Base-by-base conservation (phyloP, 2,797 vertebrate species). In the Danio kyathit region DNA sequence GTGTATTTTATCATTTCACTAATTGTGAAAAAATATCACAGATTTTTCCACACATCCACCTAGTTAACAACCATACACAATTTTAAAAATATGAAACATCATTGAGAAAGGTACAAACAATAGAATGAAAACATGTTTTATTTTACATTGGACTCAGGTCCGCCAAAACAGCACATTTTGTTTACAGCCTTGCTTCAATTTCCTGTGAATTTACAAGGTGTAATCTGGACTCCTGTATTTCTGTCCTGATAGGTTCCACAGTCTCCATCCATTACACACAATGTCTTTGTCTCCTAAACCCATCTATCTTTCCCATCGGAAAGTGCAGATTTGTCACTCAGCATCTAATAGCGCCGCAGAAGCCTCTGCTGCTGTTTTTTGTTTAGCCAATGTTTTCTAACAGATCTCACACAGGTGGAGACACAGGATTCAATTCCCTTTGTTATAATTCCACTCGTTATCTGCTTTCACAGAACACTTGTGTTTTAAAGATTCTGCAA, bases 401-500 rank as follows among this genome's bases (percentile, higher is more conserved):
- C 60, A 60, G 38, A 77, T 12, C 17, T 40, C 51, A 52, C 59
- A 57, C 80, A 74, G 75, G 59, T 48, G 57, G 48, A 51, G 14
- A 83, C 40, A 69, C 16, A 21, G 65, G 51, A 60, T 57, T 60
- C 57, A 82, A 80, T 79, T 84, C 46, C 4, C 17, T 56, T 78
- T 49, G 17, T 64, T 59, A 54, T 17, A 19, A 21, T 48, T 54
- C 38, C 49, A 63, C 51, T 16, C 8, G 38, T 83, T 70, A 79
- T 74, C 64, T 43, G 48, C 69, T 77, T 65, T 49, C 7, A 48
- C n/a, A 52, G 64, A 75, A 48, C 9, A 64, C 41, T 78, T 67
- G 29, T 78, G 57, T 65, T 85, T 81, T 81, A 83, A 82, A 80
- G 77, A 80, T 48, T 40, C 7, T 48, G 51, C n/a, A 57, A 48